phyloP scores from a whole-genome alignment of 1,140 invertebrate genomes.

The Archivesica marissinica region DNA sequence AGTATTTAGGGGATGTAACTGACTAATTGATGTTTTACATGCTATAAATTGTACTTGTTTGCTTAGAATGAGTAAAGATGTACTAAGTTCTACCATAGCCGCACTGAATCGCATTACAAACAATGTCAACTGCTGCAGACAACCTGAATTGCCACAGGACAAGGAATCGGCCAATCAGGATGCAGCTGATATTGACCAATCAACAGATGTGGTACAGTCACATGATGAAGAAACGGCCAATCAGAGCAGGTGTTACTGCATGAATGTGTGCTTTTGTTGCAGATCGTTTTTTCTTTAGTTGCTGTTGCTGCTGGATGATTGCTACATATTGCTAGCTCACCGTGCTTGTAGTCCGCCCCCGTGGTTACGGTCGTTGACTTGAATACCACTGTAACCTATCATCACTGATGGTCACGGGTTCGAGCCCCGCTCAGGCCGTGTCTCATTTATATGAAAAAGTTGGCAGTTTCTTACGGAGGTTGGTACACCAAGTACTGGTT shows the following conservation, averaged over 20 bases:
- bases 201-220: slow-evolving; percentile 39
- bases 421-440: too few relatives aligned
- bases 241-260: slow-evolving; percentile 60
- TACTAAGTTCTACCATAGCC: slow-evolving; percentile 53
- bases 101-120: slow-evolving; percentile 41
- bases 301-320: slow-evolving; percentile 4
- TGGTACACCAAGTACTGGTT: too few relatives aligned
- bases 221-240: slow-evolving; percentile 41
- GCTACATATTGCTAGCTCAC: too few relatives aligned
- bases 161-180: slow-evolving; percentile 34
- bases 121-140: slow-evolving; percentile 55
- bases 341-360: too few relatives aligned
- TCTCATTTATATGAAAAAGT: too few relatives aligned
- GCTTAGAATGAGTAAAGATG: slow-evolving; percentile 52
- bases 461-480: too few relatives aligned
- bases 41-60: background rate
- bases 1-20: too few relatives aligned
- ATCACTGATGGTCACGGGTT: too few relatives aligned
- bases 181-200: slow-evolving; percentile 28
- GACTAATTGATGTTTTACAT: too few relatives aligned
- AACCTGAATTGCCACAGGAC: slow-evolving; percentile 27
- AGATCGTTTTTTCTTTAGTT: slow-evolving; percentile 16
- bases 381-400: too few relatives aligned
- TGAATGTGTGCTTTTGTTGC: slow-evolving; percentile 12
- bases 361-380: too few relatives aligned